phyloP scores from a whole-genome alignment of 23 tunicate species.

The Trididemnum nubilum region DNA sequence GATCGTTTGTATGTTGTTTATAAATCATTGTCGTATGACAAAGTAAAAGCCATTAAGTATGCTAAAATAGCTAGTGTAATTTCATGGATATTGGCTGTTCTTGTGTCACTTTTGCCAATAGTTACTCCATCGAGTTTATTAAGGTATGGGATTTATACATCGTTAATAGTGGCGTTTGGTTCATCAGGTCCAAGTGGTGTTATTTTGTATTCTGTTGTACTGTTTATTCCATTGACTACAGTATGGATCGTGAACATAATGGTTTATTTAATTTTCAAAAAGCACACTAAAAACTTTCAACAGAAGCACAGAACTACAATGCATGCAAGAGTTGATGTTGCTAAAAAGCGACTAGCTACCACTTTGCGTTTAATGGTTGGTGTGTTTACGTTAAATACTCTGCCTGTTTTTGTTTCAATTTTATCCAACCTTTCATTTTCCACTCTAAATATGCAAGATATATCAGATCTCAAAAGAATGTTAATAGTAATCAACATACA shows the following conservation, averaged over 20 bases:
- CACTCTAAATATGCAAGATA: background rate
- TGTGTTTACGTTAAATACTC: constrained; percentile 49
- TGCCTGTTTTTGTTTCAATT: constrained; percentile 40
- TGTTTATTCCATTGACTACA: constrained; percentile 49
- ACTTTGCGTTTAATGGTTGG: constrained; percentile 80
- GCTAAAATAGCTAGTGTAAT: constrained; percentile 34
- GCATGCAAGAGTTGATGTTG: background rate
- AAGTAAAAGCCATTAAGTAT: constrained; percentile 49
- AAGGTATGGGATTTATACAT: constrained; percentile 38
- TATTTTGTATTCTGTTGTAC: constrained; percentile 39
- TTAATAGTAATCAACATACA: background rate
- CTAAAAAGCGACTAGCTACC: constrained; percentile 56
- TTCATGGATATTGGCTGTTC: constrained; percentile 46
- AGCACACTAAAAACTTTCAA: constrained; percentile 33
- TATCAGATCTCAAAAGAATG: background rate
- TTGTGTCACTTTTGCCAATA: constrained; percentile 55
- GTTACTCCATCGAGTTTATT: constrained; percentile 32
- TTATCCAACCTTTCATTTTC: constrained; percentile 26
- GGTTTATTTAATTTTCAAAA: constrained; percentile 34
- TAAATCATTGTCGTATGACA: constrained; percentile 50
- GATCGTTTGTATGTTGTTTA: constrained; percentile 73
- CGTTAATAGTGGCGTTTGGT: constrained; percentile 31
- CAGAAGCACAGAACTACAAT: constrained; percentile 3
- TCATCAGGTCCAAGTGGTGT: constrained; percentile 17
- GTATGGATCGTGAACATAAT: constrained; percentile 62